phyloP scores from a whole-genome alignment of 2,113 vertebrate species.

The Pygathrix nemaeus region DNA sequence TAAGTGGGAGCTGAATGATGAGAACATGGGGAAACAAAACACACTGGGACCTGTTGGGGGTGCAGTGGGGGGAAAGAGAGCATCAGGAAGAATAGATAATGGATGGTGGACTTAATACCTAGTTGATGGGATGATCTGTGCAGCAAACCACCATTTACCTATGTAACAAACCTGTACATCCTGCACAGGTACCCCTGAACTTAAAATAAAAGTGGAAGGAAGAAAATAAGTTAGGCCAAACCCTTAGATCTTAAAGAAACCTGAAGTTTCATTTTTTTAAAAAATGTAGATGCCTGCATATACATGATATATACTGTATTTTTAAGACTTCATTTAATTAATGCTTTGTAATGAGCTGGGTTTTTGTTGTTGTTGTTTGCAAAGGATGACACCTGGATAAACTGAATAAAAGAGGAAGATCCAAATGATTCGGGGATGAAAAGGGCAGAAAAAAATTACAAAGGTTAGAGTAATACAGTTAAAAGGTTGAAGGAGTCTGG shows the following conservation, averaged over 20 bases:
- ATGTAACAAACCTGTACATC: too few relatives aligned
- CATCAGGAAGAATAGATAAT: too few relatives aligned
- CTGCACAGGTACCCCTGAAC: too few relatives aligned
- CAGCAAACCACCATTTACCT: too few relatives aligned
- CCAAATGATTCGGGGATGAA: slow-evolving; percentile 57
- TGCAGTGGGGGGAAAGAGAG: too few relatives aligned
- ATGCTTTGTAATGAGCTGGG: background rate
- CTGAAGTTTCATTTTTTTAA: slow-evolving; percentile 33
- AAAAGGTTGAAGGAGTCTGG: slow-evolving; percentile 50
- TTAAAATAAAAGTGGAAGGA: too few relatives aligned
- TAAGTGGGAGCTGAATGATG: too few relatives aligned
- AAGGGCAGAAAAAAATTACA: slow-evolving; percentile 53
- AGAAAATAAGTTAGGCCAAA: slow-evolving; percentile 57
- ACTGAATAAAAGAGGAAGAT: slow-evolving; percentile 51
- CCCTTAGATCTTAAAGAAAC: background rate
- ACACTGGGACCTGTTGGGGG: too few relatives aligned
- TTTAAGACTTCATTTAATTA: slow-evolving; percentile 45
- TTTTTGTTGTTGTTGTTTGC: slow-evolving; percentile 7
- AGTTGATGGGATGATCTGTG: too few relatives aligned
- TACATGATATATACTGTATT: slow-evolving; percentile 21
- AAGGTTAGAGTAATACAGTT: slow-evolving; percentile 59
- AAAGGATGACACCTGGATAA: slow-evolving; percentile 34
- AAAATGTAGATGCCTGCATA: background rate
- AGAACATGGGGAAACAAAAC: too few relatives aligned
- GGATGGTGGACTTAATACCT: too few relatives aligned